These are phyloP conservation scores for Brachionus paranguensis DNA, from an alignment of 1,140 invertebrate genomes.

Conservation along the genomic window DNA sequence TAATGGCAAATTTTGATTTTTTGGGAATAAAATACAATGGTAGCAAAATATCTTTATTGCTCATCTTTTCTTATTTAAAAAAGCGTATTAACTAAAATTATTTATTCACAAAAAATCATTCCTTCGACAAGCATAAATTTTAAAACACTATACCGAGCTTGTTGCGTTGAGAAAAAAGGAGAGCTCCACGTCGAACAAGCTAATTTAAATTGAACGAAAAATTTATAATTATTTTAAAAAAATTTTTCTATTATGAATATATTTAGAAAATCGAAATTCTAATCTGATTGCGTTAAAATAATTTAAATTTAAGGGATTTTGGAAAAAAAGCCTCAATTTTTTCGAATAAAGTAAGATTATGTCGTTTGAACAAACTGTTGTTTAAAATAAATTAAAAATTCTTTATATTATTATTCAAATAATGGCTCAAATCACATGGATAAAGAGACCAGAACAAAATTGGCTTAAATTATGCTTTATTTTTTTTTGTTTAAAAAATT, in stretches of 20 bases:
- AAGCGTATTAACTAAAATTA: neutral
- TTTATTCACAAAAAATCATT: neutral
- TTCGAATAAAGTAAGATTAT: neutral
- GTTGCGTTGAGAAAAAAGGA: neutral
- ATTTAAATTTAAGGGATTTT: neutral
- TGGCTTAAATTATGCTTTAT: neutral
- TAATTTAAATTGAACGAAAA: neutral
- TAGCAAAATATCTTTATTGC: neutral
- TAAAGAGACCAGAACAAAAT: neutral
- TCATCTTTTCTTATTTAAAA: constrained; percentile 3
- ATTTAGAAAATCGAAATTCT: neutral
- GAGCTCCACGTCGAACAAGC: neutral
- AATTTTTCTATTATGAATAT: neutral
- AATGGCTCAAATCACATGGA: neutral
- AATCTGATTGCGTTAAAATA: neutral
- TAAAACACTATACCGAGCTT: neutral
- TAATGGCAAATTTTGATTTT: neutral
- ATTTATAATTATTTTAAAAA: neutral
- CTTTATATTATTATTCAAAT: neutral
- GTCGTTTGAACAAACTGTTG: neutral
- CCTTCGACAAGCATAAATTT: neutral
- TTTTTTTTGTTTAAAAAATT: neutral
- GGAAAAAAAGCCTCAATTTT: neutral
- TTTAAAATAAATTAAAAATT: neutral
- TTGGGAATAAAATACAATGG: neutral